Percentiles rank a stretch among this genome's conserved stretches.
Conservation (phyloP, 2,888 invertebrate species). For the Leptinotarsa haldemani region DNA sequence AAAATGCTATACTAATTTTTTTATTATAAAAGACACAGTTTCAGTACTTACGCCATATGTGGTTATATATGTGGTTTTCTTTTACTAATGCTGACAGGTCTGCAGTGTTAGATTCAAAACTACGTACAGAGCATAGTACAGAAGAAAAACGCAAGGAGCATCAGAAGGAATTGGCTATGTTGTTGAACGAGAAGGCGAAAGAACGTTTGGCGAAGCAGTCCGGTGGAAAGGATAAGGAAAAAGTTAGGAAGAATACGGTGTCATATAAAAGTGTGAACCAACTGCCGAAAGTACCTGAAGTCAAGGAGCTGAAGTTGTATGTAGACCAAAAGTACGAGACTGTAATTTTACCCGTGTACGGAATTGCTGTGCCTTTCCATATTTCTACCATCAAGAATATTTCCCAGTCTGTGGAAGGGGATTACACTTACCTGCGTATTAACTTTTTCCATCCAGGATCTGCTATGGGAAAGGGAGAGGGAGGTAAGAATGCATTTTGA, state of each 20-base stretch:
- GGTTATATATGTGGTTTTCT: no score
- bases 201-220: conserved; percentile 91
- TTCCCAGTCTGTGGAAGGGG: conserved; percentile 97
- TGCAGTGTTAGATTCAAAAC: conserved; percentile 92
- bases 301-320: conserved; percentile 92
- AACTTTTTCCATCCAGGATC: conserved; percentile 99
- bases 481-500: conserved; percentile 66
- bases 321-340: conserved; percentile 98
- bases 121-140: conserved; percentile 92
- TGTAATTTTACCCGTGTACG: conserved; percentile 97
- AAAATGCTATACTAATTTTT: no score
- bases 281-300: conserved; percentile 94
- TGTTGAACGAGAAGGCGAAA: conserved; percentile 92
- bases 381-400: conserved; percentile 99
- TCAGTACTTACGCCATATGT: no score
- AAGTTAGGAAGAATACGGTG: conserved; percentile 92
- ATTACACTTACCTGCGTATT: conserved; percentile 97
- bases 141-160: conserved; percentile 98
- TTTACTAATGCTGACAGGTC: conserved; percentile 63
- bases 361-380: conserved; percentile 96
- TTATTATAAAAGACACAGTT: no score
- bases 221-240: conserved; percentile 86
- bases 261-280: conserved; percentile 93
- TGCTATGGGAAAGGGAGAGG: conserved; percentile 89
- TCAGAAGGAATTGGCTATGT: conserved; percentile 92